Evolutionary conservation across 2,888 invertebrate species (phyloP), one percentile per base, ranked within the genome.

Genomic region (Plagiodera versicolora): DNA sequence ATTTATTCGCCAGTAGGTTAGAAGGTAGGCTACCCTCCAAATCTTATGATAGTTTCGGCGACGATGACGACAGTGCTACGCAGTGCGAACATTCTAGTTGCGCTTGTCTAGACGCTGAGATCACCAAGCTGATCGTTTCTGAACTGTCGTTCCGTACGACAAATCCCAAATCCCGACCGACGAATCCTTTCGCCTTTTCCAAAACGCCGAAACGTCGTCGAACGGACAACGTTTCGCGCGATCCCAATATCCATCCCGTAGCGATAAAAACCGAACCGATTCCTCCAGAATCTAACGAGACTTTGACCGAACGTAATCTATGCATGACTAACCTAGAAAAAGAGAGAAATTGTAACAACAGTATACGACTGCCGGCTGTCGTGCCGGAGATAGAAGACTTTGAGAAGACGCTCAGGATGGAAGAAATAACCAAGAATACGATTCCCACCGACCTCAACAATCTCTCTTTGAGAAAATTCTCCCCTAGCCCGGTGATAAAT

Each of bases 381-480:
- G 67, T 73, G 24, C 72, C 71, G 9, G 66, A 70, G 49, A 55
- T 68, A 6, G 70, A 70, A 51, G 70, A 70, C 64, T 70, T 70
- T 51, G 65, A 69, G 39, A 65, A 66, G 39, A 67, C 66, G 49
- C 46, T 67, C 16, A 39, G 51, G 16, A 67, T 60, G 49, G 67
- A 72, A 49, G 72, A 70, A 55, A 58, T 68, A 4, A 39, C 52
- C 8, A 61, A 61, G 46, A 16, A 54, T 5, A 45, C 56, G 0
- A 60, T 66, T 16, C 60, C 64, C 8, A 56, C 61, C 2, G 64
- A 66, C 49, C 30, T 63, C 9, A 35, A 59, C 28, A 60, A 64
- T 17, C 47, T 66, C 14, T 62, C 57, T 35, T 24, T 64, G n/a
- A 54, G 47, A 1, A 64, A 62, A 55, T 62, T 61, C 39, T 56